Evolutionary conservation across 2,113 vertebrate genomes (phyloP).

Genomic region (Ancistrus triradiatus): DNA sequence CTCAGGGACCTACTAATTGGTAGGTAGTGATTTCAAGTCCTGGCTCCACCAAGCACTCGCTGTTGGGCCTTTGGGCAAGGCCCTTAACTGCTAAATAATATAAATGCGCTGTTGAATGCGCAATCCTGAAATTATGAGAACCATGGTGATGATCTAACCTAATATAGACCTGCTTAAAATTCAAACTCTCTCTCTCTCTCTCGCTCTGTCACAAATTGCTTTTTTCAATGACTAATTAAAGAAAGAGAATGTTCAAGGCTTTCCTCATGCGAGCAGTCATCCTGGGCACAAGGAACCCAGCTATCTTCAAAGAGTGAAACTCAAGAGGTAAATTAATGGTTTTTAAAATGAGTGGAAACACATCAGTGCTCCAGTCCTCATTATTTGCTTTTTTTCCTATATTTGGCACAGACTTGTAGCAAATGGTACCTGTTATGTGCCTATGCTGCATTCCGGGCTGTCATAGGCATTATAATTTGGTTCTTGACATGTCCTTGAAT

Average conservation of each 20-base stretch:
- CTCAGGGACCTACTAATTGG: too few species aligned
- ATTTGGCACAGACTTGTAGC: not conserved
- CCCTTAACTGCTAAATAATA: too few species aligned
- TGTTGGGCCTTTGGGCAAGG: too few species aligned
- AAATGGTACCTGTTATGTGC: not conserved
- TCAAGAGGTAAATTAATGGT: not conserved
- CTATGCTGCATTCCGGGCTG: not conserved
- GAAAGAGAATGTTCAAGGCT: not conserved
- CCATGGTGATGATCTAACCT: too few species aligned
- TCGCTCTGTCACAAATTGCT: too few species aligned
- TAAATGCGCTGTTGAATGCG: too few species aligned
- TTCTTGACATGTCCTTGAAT: not conserved
- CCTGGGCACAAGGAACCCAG: not conserved
- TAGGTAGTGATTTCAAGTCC: too few species aligned
- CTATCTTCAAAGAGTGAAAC: not conserved
- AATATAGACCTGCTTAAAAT: too few species aligned
- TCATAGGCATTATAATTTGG: not conserved
- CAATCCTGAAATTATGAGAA: too few species aligned
- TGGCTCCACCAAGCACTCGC: too few species aligned
- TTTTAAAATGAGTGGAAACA: not conserved
- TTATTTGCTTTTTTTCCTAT: not conserved
- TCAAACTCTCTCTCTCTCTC: too few species aligned
- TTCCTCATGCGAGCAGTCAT: not conserved
- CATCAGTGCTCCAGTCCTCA: not conserved
- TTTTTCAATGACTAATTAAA: conserved; percentile 3